Conservation (phyloP, 2,797 vertebrate genomes). For the Gambusia yucatana region DNA sequence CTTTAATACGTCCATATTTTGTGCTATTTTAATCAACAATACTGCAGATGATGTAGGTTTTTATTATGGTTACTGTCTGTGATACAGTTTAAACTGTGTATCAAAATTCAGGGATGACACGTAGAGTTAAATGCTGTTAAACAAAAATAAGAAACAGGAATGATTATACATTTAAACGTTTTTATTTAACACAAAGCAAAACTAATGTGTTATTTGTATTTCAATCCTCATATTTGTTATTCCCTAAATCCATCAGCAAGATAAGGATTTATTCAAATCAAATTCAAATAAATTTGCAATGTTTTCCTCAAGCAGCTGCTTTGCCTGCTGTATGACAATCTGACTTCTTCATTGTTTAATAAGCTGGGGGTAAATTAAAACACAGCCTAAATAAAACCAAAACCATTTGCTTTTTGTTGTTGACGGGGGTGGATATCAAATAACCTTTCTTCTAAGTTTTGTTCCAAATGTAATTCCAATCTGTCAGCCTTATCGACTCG, state of each 20-base stretch:
- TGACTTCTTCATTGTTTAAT: not conserved
- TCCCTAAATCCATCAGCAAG: slow-evolving; percentile 18
- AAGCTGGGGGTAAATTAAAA: not conserved
- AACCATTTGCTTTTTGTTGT: not conserved
- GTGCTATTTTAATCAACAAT: too few relatives aligned
- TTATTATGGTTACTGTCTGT: too few relatives aligned
- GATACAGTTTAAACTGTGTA: too few relatives aligned
- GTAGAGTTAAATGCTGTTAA: too few relatives aligned
- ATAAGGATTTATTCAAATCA: not conserved
- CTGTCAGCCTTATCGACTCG: not conserved
- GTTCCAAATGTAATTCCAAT: slow-evolving; percentile 4
- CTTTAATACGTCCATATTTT: too few relatives aligned
- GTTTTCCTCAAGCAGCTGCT: not conserved
- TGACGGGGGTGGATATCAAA: not conserved
- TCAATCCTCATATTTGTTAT: slow-evolving; percentile 60
- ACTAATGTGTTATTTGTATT: too few relatives aligned
- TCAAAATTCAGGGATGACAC: too few relatives aligned
- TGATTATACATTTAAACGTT: too few relatives aligned
- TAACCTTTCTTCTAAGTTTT: not conserved
- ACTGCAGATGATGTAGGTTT: too few relatives aligned
- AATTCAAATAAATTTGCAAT: not conserved
- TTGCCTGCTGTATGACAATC: not conserved
- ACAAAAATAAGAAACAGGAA: too few relatives aligned
- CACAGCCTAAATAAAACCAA: not conserved
- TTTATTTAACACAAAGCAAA: too few relatives aligned